Conservation (phyloP, 2,113 vertebrate genomes). For the Astatoreochromis straeleni region DNA sequence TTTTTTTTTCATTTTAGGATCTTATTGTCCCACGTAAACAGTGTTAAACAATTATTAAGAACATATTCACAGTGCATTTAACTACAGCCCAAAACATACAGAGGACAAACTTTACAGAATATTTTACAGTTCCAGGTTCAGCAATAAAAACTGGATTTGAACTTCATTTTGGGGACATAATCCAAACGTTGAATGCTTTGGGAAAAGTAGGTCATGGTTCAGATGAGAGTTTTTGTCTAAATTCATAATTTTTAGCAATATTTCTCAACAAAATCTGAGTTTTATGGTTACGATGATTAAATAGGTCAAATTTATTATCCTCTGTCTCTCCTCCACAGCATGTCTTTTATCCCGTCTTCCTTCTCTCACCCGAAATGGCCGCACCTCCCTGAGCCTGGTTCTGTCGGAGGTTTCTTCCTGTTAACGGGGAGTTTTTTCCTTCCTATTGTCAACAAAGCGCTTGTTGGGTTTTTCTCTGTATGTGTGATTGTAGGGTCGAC, state of each 20-base stretch:
- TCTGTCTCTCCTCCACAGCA: not conserved
- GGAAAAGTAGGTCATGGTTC: not conserved
- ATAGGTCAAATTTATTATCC: not conserved
- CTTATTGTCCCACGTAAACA: not conserved
- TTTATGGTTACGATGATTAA: not conserved
- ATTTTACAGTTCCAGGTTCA: not conserved
- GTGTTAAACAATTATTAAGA: not conserved
- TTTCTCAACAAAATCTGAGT: not conserved
- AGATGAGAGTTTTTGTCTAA: not conserved
- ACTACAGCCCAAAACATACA: not conserved
- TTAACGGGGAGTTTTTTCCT: not conserved
- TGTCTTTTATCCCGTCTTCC: not conserved
- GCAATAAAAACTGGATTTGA: not conserved
- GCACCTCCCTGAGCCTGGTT: accelerated
- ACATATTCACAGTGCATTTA: not conserved
- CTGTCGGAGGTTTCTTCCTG: not conserved
- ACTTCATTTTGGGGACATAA: not conserved
- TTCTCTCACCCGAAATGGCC: not conserved
- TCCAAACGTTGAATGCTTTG: not conserved
- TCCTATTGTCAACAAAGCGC: not conserved
- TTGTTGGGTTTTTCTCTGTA: not conserved
- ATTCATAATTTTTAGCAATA: not conserved
- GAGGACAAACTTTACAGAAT: not conserved
- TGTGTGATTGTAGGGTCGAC: not conserved
- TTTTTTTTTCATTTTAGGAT: not conserved